Evolutionary conservation across 1,140 invertebrate species (phyloP), one percentile per base, ranked within the genome.

Genomic region (Meloidogyne exigua): DNA sequence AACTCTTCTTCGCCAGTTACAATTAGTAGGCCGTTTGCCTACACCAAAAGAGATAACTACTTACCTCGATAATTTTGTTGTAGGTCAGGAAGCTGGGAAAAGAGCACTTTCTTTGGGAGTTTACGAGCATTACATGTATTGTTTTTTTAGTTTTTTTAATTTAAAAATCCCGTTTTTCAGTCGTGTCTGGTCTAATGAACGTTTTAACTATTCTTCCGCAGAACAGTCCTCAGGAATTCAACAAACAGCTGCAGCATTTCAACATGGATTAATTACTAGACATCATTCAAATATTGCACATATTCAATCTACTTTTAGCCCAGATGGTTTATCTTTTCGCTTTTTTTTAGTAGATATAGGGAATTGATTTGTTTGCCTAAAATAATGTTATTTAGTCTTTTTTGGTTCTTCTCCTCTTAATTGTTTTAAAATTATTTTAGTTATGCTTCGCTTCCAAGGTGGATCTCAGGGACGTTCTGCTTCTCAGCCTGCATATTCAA

Each of bases 41-140:
- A 73, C 72, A 77, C 39, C 39, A 21, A 74, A 69, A 28, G 80
- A 79, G 21, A 78, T 65, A n/a, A 44, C 62, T 68, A n/a, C 62
- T 15, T 98, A 94, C 89, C 89, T 99, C 42, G 93, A 98, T 88
- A 93, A 92, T 85, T 94, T 95, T 89, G 95, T 99, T 21, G 92
- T 99, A n/a, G 96, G 96, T n/a, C 96, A 99, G 89, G 93, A 97
- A 80, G 91, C 93, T 88, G 96, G 96, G 0, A 99, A 99, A 88
- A 98, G 97, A 89, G 95, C 98, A n/a, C 89, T 99, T 12, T 93
- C 95, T 36, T 96, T 99, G 7, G 96, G 96, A 32, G 95, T 99
- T 1, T 99, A 99, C 89, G 98, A 98, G 89, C 97, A 99, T 88
- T 99, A 98, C 80, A 75, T 73, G 71, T 73, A 67, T 42, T 42